phyloP scores from a whole-genome alignment of 2,113 vertebrate species.

The Grammomys surdaster region DNA sequence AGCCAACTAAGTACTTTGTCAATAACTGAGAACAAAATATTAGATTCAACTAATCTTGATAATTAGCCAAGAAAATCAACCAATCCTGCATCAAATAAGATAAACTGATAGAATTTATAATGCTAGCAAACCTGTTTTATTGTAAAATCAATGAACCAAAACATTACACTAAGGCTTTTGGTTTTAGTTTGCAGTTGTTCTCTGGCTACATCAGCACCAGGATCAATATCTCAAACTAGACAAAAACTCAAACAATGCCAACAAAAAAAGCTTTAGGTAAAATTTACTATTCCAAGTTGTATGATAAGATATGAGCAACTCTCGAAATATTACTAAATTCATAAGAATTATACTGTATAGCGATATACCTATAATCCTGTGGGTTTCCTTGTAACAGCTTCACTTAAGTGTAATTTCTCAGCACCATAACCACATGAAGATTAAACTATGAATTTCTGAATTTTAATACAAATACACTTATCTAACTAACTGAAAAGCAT shows the following conservation, averaged over 20 bases:
- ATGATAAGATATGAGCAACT: neutral
- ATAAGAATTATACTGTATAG: neutral
- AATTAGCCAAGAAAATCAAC: constrained; percentile 42
- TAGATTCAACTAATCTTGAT: constrained; percentile 21
- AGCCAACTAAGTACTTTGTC: constrained; percentile 13
- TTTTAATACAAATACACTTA: constrained; percentile 32
- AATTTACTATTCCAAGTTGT: neutral
- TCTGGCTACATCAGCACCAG: neutral
- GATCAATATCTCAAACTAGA: neutral
- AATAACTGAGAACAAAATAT: constrained; percentile 33
- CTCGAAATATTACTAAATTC: neutral
- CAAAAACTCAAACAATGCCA: neutral
- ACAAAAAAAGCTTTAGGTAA: neutral
- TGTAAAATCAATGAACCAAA: constrained; percentile 5
- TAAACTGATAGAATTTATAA: constrained; percentile 54
- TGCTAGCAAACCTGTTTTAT: constrained; percentile 28
- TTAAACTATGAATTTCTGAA: constrained; percentile 21
- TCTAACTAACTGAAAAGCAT: neutral
- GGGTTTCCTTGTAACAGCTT: neutral
- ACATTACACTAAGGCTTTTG: constrained; percentile 23
- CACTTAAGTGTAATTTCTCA: neutral
- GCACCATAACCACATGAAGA: neutral
- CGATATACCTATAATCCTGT: neutral
- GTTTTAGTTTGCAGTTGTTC: constrained; percentile 7
- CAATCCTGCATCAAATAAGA: constrained; percentile 36